Evolutionary conservation across 1,140 invertebrate genomes (phyloP).

Genomic region (Teleopsis dalmanni): DNA sequence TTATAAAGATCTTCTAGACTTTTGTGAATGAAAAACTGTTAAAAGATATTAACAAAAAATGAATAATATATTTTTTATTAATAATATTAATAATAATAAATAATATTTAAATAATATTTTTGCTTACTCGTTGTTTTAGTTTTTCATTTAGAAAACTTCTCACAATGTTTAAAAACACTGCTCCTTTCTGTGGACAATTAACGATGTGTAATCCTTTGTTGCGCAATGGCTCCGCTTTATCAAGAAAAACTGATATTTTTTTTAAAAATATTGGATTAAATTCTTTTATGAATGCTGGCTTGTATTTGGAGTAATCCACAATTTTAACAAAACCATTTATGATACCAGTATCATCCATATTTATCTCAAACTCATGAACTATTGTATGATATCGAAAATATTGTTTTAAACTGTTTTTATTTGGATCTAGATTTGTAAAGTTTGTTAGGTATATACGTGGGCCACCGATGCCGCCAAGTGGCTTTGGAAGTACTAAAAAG

Average conservation of each 20-base stretch:
- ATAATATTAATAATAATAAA: background rate
- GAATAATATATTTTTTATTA: too few species aligned
- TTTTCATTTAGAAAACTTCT: slow-evolving; percentile 45
- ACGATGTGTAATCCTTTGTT: slow-evolving; percentile 46
- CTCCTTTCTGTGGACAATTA: slow-evolving; percentile 42
- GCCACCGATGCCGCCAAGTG: slow-evolving; percentile 34
- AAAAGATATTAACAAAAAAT: too few species aligned
- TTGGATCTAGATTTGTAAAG: slow-evolving; percentile 38
- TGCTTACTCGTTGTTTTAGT: slow-evolving; percentile 42
- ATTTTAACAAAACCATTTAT: slow-evolving; percentile 38
- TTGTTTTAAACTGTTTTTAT: too few species aligned
- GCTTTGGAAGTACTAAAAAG: slow-evolving; percentile 22
- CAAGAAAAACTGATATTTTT: slow-evolving; percentile 32
- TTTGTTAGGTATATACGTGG: slow-evolving; percentile 44
- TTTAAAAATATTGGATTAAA: slow-evolving; percentile 40
- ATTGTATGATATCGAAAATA: too few species aligned
- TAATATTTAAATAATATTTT: background rate
- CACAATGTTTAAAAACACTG: slow-evolving; percentile 31
- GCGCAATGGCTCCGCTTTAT: slow-evolving; percentile 47
- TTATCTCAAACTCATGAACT: too few species aligned
- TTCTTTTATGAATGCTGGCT: slow-evolving; percentile 39
- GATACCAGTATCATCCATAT: slow-evolving; percentile 22
- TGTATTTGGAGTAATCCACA: slow-evolving; percentile 39
- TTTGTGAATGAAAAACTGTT: slow-evolving; percentile 19
- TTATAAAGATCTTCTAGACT: slow-evolving; percentile 29